These are phyloP conservation scores for Mantis religiosa DNA, from an alignment of 2,888 invertebrate genomes.

Conservation along the genomic window DNA sequence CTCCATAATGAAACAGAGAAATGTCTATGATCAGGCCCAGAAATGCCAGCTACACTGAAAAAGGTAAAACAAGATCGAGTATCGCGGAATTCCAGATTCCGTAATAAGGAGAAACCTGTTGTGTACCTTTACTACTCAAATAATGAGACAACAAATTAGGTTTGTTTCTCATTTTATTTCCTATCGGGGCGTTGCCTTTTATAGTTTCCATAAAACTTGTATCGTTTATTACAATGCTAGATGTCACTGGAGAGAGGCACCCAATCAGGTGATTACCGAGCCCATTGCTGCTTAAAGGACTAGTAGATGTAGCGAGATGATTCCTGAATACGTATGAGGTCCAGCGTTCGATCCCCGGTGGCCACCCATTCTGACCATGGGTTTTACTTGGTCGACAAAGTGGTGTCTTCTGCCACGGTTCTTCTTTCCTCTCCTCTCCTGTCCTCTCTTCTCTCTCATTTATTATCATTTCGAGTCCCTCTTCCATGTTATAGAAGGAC, in stretches of 20 bases:
- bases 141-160: too few relatives aligned
- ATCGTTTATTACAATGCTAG: not conserved
- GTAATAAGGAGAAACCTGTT: not conserved
- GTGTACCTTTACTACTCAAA: not conserved
- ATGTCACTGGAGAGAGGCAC: not conserved
- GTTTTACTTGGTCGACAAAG: too few relatives aligned
- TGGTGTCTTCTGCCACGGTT: too few relatives aligned
- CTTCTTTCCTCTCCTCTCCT: too few relatives aligned
- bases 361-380: too few relatives aligned
- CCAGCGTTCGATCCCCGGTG: too few relatives aligned
- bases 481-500: too few relatives aligned
- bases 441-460: too few relatives aligned
- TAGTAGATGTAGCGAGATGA: too few relatives aligned
- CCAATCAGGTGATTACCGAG: not conserved
- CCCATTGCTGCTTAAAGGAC: not conserved
- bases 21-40: not conserved
- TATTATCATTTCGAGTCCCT: too few relatives aligned
- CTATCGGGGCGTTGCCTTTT: not conserved
- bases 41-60: not conserved
- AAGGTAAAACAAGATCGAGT: not conserved
- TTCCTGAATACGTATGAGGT: too few relatives aligned
- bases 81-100: not conserved
- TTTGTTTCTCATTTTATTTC: not conserved
- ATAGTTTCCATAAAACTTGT: not conserved
- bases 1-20: not conserved